Evolutionary conservation across 2,888 invertebrate genomes (phyloP), one percentile per base, ranked within the genome.

Genomic region (Megastigmus dorsalis): DNA sequence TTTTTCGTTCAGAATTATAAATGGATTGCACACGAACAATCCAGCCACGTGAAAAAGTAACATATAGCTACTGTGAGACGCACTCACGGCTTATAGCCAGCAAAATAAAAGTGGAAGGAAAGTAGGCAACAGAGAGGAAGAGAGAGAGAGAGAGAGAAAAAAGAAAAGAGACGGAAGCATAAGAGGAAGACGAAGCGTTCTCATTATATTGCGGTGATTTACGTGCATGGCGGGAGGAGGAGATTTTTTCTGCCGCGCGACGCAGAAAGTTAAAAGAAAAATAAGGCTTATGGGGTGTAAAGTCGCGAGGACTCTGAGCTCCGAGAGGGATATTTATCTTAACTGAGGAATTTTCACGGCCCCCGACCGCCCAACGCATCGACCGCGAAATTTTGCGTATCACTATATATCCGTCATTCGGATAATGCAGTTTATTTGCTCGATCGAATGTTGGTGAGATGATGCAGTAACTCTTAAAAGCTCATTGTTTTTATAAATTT

Each of bases 211-310:
- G 78, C 77, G 7, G 81, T 88, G 88, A 88, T 88, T 88, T 88
- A 88, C 84, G 83, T 83, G 81, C 82, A 82, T 82, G 82, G 81
- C 82, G 80, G 81, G 80, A 80, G 79, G 48, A 79, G 82, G 80
- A 84, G 83, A 84, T 83, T 85, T 83, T n/a, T 84, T 84, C 84
- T 84, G 83, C 83, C 83, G 38, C 18, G 10, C 33, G 54, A 59
- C 26, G 84, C 84, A n/a, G 83, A 84, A 87, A 87, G 86, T 87
- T 86, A 84, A 88, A 88, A 86, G 88, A 88, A 88, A 88, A 88
- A 88, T 88, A 88, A 86, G 83, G 86, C 86, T 88, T 85, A 86
- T 82, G 83, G 86, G 85, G 85, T 85, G 84, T 82, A 85, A 86
- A 86, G 85, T 85, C 83, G 84, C 79, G 82, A 52, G n/a, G 62